Percentiles rank a stretch among this genome's conserved stretches.
Evolutionary conservation across 2,797 vertebrate species (phyloP).

Genomic region (Tiaroga cobitis): DNA sequence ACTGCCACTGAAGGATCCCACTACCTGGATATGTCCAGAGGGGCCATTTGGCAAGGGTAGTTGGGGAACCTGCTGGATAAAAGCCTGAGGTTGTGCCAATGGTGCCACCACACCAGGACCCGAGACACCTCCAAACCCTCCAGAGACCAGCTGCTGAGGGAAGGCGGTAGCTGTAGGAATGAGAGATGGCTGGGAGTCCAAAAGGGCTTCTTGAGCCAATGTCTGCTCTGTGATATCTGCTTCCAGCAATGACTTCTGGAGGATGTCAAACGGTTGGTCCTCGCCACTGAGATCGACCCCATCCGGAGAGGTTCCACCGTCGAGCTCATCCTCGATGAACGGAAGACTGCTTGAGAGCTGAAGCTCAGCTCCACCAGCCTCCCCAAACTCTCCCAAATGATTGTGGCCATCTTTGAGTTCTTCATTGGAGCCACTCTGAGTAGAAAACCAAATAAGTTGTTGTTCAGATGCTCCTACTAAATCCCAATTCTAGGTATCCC

Average conservation of each 20-base stretch:
- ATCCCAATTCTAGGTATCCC: background rate
- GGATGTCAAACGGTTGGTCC: conserved; percentile 98
- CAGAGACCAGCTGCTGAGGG: conserved; percentile 93
- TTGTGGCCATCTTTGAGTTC: conserved; percentile 88
- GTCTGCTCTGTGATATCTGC: conserved; percentile 99
- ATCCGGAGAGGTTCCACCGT: conserved; percentile 83
- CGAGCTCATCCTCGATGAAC: conserved; percentile 96
- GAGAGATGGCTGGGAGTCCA: conserved; percentile 90
- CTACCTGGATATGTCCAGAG: conserved; percentile 92
- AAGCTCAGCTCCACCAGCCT: conserved; percentile 85
- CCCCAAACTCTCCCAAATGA: conserved; percentile 82
- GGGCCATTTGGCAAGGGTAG: conserved; percentile 90
- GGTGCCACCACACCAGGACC: conserved; percentile 87
- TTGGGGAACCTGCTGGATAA: conserved; percentile 91
- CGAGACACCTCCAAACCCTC: conserved; percentile 86
- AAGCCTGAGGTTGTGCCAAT: conserved; percentile 78
- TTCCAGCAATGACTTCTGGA: conserved; percentile 97
- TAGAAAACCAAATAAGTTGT: background rate
- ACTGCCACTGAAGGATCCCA: conserved; percentile 90
- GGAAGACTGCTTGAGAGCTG: conserved; percentile 94
- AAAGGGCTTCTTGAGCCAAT: conserved; percentile 94
- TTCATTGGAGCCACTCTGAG: conserved; percentile 85
- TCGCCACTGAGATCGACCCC: conserved; percentile 89
- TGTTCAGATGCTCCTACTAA: conserved; percentile 11
- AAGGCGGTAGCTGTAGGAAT: conserved; percentile 88